Evolutionary conservation across 2,888 invertebrate genomes (phyloP), one percentile per base, ranked within the genome.

Genomic region (Hylaea fasciaria): DNA sequence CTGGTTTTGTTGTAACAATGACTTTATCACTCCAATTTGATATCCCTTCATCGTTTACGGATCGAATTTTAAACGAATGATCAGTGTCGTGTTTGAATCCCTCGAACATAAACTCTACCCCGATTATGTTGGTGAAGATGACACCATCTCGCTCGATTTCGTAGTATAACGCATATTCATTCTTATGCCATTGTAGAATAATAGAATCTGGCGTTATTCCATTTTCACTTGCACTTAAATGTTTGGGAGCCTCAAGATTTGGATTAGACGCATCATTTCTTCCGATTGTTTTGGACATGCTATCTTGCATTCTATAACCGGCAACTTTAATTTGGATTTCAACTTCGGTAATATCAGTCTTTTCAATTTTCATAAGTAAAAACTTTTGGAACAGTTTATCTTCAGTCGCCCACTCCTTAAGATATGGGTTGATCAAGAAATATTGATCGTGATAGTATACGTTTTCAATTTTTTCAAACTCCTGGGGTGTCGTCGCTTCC

Each of bases 71-170:
- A 62, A 89, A 90, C 3, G 56, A 57, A 70, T 90, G 83, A 46
- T 80, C 77, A 0, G 84, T 77, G 46, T 78, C 71, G 47, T 64
- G 72, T 57, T 73, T 70, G 28, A 89, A 80, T 55, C 73, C 78
- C 7, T 81, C 71, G 64, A 91, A 89, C 35, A 65, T 80, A 47
- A 81, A 84, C 39, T 65, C 65, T 7, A 65, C 70, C 16, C 67
- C 76, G 47, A 49, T 67, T 29, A 91, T 83, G 59, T 86, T 83
- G 22, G 78, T 88, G 65, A 84, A 88, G 45, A 89, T 65, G 9
- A 65, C 62, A 2, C 78, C 83, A 63, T 91, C 85, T 78, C 81
- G 83, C 69, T 89, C 87, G 35, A 91, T 83, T 78, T 91, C 91
- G 58, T 87, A 87, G 65, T 79, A 85, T 54, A 62, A 57, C 2